Percentiles rank a stretch among this genome's conserved stretches.
phyloP scores from a whole-genome alignment of 2,888 invertebrate species.

The Rhagonycha lutea region DNA sequence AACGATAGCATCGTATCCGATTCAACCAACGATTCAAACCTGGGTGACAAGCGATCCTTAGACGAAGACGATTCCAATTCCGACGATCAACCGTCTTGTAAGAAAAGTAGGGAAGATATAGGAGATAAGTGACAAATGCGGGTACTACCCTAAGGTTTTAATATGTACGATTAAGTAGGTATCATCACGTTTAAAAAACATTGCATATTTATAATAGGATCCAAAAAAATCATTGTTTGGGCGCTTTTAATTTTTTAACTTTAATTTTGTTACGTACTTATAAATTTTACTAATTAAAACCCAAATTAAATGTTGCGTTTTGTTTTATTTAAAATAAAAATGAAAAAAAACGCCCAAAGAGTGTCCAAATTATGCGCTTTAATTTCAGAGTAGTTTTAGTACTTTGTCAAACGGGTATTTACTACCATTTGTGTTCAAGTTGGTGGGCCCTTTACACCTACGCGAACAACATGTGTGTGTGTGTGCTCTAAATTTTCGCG shows the following conservation, averaged over 20 bases:
- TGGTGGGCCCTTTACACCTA: constrained; percentile 28
- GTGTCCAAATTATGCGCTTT: neutral
- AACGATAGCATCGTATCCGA: constrained; percentile 58
- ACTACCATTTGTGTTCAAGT: constrained; percentile 9
- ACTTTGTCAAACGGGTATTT: constrained; percentile 41
- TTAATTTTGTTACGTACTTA: constrained; percentile 1
- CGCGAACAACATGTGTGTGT: neutral
- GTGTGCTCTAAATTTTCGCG: neutral
- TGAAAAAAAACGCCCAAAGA: constrained; percentile 5
- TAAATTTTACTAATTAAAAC: neutral
- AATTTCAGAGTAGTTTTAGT: constrained; percentile 13
- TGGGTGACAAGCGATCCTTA: constrained; percentile 46
- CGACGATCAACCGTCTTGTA: constrained; percentile 56
- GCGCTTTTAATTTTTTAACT: constrained; percentile 14
- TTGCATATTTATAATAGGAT: constrained; percentile 20
- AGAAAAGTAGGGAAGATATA: constrained; percentile 57
- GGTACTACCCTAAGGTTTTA: constrained; percentile 34
- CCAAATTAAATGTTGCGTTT: neutral
- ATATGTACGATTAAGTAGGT: constrained; percentile 29
- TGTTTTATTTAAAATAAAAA: neutral
- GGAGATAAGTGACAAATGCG: constrained; percentile 59
- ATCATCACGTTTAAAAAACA: constrained; percentile 29
- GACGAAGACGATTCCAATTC: constrained; percentile 51
- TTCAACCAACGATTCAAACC: constrained; percentile 54
- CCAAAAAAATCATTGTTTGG: constrained; percentile 22